Evolutionary conservation across 2,797 vertebrate species (phyloP), one percentile per base, ranked within the genome.

Genomic region (Parauchenoglanis ngamensis): DNA sequence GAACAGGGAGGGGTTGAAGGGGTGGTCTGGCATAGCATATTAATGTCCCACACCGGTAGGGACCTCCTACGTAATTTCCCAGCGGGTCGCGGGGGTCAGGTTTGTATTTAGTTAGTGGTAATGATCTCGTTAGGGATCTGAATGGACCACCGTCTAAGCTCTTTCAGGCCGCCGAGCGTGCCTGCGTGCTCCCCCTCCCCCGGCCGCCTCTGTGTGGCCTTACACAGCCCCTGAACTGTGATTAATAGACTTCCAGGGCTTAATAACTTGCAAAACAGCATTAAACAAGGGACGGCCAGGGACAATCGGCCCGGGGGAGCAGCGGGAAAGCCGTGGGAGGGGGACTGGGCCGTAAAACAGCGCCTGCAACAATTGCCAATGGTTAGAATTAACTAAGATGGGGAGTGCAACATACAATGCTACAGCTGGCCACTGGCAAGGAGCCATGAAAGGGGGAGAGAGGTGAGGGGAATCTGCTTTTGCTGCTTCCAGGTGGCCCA

Each of bases 251-350:
- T 96, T 97, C 96, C 96, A 96, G 95, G 94, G 96, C 96, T 97
- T 97, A 96, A 96, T 97, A 97, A 97, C 97, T 96, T 96, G 96
- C 96, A 97, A 97, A 97, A 97, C 96, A 97, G 97, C 94, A 96
- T 96, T 97, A 96, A 97, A 97, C 96, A 97, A 96, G 96, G 96
- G 95, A 96, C 94, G 94, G 95, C 94, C 95, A 91, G 88, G 94
- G 96, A 97, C 97, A 97, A 97, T 96, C 94, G 94, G 93, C 90
- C 88, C 85, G 61, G 88, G 89, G 90, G 90, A 89, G 83, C 90
- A 88, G 88, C 89, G 59, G 85, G 86, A 82, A 90, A 88, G 86
- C 85, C 2, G 75, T 13, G 11, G 83, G 87, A 84, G 89, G 87
- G 86, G 83, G 63, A 17, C 40, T 21, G 79, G 89, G 86, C 67